phyloP scores from a whole-genome alignment of 2,888 invertebrate genomes.

The Eristalis intricaria region DNA sequence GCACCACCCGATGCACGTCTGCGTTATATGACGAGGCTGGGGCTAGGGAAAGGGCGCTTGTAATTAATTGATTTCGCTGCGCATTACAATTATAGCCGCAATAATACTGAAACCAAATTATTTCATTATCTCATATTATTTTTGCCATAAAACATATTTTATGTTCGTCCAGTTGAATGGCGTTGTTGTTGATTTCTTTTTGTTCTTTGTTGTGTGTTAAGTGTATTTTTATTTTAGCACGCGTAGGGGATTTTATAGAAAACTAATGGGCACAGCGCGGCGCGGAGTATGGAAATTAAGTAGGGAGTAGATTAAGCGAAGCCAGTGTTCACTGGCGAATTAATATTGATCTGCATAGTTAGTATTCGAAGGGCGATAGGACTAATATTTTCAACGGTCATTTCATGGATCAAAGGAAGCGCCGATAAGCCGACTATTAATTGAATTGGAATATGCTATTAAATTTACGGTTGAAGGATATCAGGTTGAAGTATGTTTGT shows the following conservation, averaged over 20 bases:
- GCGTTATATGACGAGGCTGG: background rate
- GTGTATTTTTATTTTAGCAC: slow-evolving; percentile 24
- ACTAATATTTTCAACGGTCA: slow-evolving; percentile 13
- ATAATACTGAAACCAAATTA: slow-evolving; percentile 65
- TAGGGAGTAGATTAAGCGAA: slow-evolving; percentile 31
- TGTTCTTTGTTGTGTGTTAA: background rate
- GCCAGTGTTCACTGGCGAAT: background rate
- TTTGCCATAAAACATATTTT: slow-evolving; percentile 49
- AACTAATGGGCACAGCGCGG: slow-evolving; percentile 6
- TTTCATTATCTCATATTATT: slow-evolving; percentile 62
- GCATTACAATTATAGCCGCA: slow-evolving; percentile 61
- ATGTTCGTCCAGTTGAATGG: background rate
- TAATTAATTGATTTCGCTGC: slow-evolving; percentile 62
- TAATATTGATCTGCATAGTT: background rate
- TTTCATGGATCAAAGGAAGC: slow-evolving; percentile 11
- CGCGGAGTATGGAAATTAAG: background rate
- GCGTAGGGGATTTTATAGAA: slow-evolving; percentile 42
- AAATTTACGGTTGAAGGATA: background rate
- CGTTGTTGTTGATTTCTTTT: background rate
- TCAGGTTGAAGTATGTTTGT: background rate
- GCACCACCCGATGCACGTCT: slow-evolving; percentile 21
- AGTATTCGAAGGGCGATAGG: background rate
- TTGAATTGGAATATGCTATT: slow-evolving; percentile 14
- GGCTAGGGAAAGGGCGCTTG: background rate
- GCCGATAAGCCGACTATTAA: slow-evolving; percentile 7